Evolutionary conservation across 1,140 invertebrate genomes (phyloP), one percentile per base, ranked within the genome.

Genomic region (Drosophila neocordata): DNA sequence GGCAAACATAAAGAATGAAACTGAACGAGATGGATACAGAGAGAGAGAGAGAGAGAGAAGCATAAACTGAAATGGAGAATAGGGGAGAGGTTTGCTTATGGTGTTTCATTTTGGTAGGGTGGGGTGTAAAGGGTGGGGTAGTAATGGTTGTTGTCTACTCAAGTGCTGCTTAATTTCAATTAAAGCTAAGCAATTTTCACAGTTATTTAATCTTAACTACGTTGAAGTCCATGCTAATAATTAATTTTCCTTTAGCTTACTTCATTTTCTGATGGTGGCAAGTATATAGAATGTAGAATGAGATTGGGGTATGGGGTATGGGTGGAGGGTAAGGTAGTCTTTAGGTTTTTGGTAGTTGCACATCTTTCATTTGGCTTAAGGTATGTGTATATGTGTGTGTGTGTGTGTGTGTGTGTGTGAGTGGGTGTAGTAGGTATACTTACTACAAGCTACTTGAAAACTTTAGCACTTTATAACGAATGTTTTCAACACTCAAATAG

Each of bases 201-300:
- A 77, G 75, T 77, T 77, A 77, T 75, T 77, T 77, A 77, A 77
- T 77, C 75, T 77, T 77, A 77, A 77, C 75, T 77, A 77, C 41
- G 41, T 48, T 48, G 73, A 77, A 77, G 73, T 77, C 58, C 62
- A 73, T 65, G 73, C 75, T 76, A 72, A 77, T 77, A 77, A 77
- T 77, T 77, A 77, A 77, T 77, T 77, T 77, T 77, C 66, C 73
- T 74, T 69, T 76, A 64, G 64, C 63, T 51, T 56, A 74, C 57
- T 59, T 57, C 52, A 51, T 18, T 35, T 24, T 70, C n/a, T 31
- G 24, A 22, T 22, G 31, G 31, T 41, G 27, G 44, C 48, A 9
- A 9, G 7, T 8, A 13, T 6, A n/a, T n/a, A n/a, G n/a, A n/a
- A n/a, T n/a, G n/a, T n/a, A n/a, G n/a, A n/a, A n/a, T n/a, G n/a